Evolutionary conservation across 23 tunicate species (phyloP), one percentile per base, ranked within the genome.

Genomic region (Styela clava): DNA sequence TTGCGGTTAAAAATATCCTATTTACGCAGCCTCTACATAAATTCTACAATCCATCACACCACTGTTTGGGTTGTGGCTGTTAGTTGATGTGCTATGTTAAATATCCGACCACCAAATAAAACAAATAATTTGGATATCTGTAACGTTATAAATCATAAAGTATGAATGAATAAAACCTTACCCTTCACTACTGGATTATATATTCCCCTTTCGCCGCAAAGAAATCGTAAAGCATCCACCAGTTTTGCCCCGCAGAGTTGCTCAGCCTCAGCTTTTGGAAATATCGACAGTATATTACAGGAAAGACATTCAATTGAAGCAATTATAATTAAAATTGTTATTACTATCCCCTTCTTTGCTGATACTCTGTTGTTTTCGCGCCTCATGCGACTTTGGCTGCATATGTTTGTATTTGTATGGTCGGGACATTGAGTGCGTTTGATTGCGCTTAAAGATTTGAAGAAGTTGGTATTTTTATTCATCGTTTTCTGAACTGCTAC

Each of bases 191-290:
- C 31, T 0, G 71, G 30, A 27, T 27, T 67, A 22, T 67, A 29
- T 18, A 67, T 29, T 25, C 71, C 71, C 22, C 31, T 29, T 0
- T 27, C 30, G 16, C 71, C 71, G 24, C 71, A 67, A 1, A 67
- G 71, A 67, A 25, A 67, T 25, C 31, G 31, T 18, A 67, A 22
- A 67, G 71, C 71, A 29, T 67, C 71, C 16, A 67, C 71, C 22
- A 67, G 31, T 27, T 67, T 27, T 22, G 31, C 31, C 16, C 71
- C 71, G 24, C 71, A 67, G 16, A 67, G 31, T 67, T 67, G 71
- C 31, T 67, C 71, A 0, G 71, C 71, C 19, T 67, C 31, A 27
- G 71, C 71, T 67, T 67, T 27, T 67, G 71, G 71, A 22, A 67
- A 44, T 44, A 5, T 12, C 12, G 12, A 44, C 12, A 44, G 12